These are phyloP conservation scores for Argyrosomus regius DNA, from an alignment of 2,797 vertebrate genomes.

Conservation along the genomic window DNA sequence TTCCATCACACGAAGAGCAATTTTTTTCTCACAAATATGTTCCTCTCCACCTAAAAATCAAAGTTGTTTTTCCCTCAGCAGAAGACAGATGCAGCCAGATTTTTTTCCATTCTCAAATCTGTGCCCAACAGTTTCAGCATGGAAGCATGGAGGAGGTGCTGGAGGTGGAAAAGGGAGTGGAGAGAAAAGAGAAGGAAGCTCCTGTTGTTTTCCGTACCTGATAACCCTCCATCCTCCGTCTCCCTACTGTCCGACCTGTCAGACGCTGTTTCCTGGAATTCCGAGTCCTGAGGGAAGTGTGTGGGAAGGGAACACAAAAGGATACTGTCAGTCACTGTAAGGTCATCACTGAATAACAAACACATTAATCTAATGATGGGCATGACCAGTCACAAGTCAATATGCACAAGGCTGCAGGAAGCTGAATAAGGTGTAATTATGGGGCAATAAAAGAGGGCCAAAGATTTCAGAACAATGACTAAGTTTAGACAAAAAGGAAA, in stretches of 20 bases:
- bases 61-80: conserved; percentile 58
- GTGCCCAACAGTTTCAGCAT: conserved; percentile 21
- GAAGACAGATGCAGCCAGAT: conserved; percentile 30
- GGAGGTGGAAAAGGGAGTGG: conserved; percentile 32
- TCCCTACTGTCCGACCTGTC: conserved; percentile 77
- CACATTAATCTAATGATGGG: conserved; percentile 59
- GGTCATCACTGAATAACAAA: conserved; percentile 76
- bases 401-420: conserved; percentile 11
- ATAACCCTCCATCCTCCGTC: conserved; percentile 83
- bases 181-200: conserved; percentile 64
- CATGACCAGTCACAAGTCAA: conserved; percentile 16
- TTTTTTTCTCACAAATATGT: conserved; percentile 42
- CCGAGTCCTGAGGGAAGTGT: conserved; percentile 73
- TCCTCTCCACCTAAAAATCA: conserved; percentile 45
- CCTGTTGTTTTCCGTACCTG: conserved; percentile 81
- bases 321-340: conserved; percentile 70
- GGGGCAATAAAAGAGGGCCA: conserved; percentile 4
- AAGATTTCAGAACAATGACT: not conserved
- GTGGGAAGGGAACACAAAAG: conserved; percentile 68
- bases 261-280: conserved; percentile 81
- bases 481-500: not conserved
- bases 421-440: conserved; percentile 4
- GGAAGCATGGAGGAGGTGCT: conserved; percentile 9
- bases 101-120: conserved; percentile 61
- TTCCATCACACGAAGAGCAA: conserved; percentile 43